These are phyloP conservation scores for Clarias batrachus DNA, from an alignment of 2,113 vertebrate species.

Conservation along the genomic window DNA sequence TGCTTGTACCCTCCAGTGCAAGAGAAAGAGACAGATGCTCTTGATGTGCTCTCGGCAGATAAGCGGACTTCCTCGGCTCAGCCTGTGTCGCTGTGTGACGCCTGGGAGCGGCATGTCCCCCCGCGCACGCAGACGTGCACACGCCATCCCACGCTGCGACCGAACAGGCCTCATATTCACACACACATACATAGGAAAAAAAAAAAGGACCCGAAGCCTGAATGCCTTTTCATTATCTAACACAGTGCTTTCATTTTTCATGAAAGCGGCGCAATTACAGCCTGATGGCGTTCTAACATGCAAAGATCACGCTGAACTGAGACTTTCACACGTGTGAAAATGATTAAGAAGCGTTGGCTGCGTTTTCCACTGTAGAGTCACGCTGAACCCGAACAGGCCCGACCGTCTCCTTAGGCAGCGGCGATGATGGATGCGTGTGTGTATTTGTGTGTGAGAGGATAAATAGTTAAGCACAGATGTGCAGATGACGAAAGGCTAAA, in stretches of 20 bases:
- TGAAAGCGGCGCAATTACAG: not conserved
- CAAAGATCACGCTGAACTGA: not conserved
- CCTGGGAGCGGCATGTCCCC: slow-evolving; percentile 27
- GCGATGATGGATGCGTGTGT: not conserved
- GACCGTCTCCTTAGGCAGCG: not conserved
- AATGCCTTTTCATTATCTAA: slow-evolving; percentile 22
- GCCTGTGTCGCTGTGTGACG: slow-evolving; percentile 45
- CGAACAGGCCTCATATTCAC: slow-evolving; percentile 37
- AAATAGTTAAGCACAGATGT: slow-evolving; percentile 13
- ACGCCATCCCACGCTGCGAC: not conserved
- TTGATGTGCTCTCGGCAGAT: slow-evolving; percentile 60
- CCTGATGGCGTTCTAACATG: not conserved
- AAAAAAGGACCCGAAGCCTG: not conserved
- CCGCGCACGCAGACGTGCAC: not conserved
- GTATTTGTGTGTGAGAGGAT: not conserved
- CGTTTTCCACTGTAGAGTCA: not conserved
- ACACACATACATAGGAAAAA: not conserved
- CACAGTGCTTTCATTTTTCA: slow-evolving; percentile 11
- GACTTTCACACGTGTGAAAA: not conserved
- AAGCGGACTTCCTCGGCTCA: slow-evolving; percentile 57
- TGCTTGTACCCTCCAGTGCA: slow-evolving; percentile 56
- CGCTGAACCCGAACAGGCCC: slow-evolving; percentile 3
- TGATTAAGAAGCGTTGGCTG: not conserved
- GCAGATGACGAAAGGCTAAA: slow-evolving; percentile 2
- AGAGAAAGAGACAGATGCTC: slow-evolving; percentile 60